phyloP scores from a whole-genome alignment of 2,888 invertebrate species.

The Apodemia zela region DNA sequence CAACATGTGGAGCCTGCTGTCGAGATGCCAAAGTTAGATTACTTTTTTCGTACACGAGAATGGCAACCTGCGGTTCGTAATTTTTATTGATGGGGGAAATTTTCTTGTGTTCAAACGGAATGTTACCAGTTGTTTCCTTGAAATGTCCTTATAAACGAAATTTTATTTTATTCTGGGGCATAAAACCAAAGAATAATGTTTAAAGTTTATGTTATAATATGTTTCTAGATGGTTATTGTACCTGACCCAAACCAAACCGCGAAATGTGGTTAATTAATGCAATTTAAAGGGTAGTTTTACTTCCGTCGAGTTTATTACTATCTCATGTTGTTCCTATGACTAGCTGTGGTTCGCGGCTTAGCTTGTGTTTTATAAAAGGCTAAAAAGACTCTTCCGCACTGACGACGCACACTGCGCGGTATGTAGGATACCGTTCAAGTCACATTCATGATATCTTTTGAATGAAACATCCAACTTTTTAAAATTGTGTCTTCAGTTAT shows the following conservation, averaged over 20 bases:
- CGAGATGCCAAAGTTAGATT: slow-evolving; percentile 16
- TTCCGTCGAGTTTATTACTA: background rate
- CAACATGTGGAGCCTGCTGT: slow-evolving; percentile 14
- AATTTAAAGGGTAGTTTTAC: background rate
- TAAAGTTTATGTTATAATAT: slow-evolving; percentile 4
- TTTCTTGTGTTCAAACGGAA: slow-evolving; percentile 4
- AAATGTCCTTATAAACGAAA: slow-evolving; percentile 1
- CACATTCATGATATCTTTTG: no score
- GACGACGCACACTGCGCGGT: no score
- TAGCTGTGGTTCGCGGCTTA: background rate
- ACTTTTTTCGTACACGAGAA: slow-evolving; percentile 16
- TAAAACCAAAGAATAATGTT: slow-evolving; percentile 11
- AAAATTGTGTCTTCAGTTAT: no score
- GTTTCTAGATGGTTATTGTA: slow-evolving; percentile 6
- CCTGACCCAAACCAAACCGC: background rate
- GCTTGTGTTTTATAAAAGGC: background rate
- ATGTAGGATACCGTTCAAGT: no score
- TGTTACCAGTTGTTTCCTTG: slow-evolving; percentile 15
- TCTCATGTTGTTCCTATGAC: background rate
- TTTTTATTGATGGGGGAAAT: slow-evolving; percentile 16
- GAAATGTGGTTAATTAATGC: background rate
- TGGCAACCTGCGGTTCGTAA: slow-evolving; percentile 15
- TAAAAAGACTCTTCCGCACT: no score
- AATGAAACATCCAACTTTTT: no score
- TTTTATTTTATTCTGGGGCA: background rate